Base-by-base conservation (phyloP, 2,888 invertebrate species). In the Kryphioiulus occultus region DNA sequence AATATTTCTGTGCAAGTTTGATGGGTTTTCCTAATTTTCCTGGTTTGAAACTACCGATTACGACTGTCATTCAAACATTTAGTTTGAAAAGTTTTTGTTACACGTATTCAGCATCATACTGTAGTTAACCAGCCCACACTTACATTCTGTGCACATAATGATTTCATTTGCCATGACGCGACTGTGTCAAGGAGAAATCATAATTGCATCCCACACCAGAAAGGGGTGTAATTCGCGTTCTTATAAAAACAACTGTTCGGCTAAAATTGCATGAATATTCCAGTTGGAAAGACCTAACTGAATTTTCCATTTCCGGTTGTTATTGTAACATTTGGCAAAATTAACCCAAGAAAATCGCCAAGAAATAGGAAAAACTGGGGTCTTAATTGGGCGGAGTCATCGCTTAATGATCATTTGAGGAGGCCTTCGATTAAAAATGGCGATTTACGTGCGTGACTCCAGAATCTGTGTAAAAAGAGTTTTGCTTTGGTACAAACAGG, bases 151-250 rank as follows among this genome's bases (percentile, higher is more conserved):
- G 30, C 15, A 78, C 22, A 35, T 35, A 78, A 78, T 30, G 78
- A 78, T 78, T 78, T 78, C 30, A 78, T 30, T 78, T 78, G 30
- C 30, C 78, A 78, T 78, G 78, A 78, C 78, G 30, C 78, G 78
- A 78, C 78, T 78, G 30, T 78, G 78, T 78, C 78, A 78, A 78
- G 78, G 78, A 30, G 26, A 78, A 78, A 78, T 30, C 30, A 30
- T 30, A 78, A 78, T 78, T 78, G 3, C 78, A 78, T 30, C 78
- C 78, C 78, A 78, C 78, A 78, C 30, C 30, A 26, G 17, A 78
- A 78, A 26, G 26, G 44, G 26, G 78, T 78, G 15, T 78, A 78
- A 78, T 78, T 78, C 30, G 15, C 7, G 26, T 30, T 15, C 30
- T 78, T 78, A 30, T 78, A 78, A 78, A 78, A 78, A 78, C 12